A percentile compares a stretch with the other conserved stretches of the same genome.
phyloP scores from a whole-genome alignment of 2,113 vertebrate genomes.

The Tachysurus vachellii region DNA sequence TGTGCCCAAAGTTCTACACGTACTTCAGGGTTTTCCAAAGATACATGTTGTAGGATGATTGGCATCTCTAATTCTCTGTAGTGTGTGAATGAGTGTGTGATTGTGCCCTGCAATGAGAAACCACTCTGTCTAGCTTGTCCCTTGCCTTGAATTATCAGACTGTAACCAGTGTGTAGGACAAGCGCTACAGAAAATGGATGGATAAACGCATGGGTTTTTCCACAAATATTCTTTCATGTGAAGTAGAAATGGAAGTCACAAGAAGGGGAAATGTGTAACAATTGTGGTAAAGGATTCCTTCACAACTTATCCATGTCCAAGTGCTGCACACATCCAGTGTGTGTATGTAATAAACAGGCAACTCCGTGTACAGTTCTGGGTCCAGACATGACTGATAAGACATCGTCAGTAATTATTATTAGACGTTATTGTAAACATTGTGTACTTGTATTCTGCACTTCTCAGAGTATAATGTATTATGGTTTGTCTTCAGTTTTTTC shows the following conservation, averaged over 20 bases:
- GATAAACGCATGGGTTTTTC: background rate
- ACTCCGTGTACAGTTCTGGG: background rate
- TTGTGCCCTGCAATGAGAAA: no score
- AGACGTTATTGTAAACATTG: no score
- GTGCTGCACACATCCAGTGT: background rate
- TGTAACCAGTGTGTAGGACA: no score
- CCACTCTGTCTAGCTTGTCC: no score
- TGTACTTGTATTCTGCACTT: background rate
- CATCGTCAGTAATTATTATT: no score
- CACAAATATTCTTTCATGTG: background rate
- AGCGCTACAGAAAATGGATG: no score
- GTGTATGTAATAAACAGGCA: background rate
- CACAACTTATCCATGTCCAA: background rate
- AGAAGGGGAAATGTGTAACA: background rate
- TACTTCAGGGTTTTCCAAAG: no score
- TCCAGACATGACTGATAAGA: background rate
- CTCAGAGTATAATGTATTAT: background rate
- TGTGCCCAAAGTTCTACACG: no score
- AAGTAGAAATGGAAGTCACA: background rate
- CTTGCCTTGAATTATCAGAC: no score
- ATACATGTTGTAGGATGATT: no score
- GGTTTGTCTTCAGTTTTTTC: constrained; percentile 81
- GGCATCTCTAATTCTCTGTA: no score
- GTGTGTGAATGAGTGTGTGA: no score
- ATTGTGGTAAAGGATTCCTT: background rate